Evolutionary conservation across 2,888 invertebrate species (phyloP).

Genomic region (Hecatera dysodea): DNA sequence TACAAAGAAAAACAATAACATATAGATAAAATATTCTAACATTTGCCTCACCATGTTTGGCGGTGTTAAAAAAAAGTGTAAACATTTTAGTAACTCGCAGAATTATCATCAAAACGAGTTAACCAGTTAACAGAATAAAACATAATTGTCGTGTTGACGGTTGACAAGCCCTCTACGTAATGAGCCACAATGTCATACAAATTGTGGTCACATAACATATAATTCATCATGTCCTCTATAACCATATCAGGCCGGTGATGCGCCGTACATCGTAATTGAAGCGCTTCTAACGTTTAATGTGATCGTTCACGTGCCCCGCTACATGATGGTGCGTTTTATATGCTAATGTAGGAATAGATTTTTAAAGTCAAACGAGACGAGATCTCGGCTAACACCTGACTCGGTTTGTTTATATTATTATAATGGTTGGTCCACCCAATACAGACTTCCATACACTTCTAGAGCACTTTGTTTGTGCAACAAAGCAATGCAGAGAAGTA

Average conservation of each 20-base stretch:
- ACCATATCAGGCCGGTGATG: constrained; percentile 38
- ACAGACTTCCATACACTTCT: too few species aligned
- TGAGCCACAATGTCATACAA: constrained; percentile 45
- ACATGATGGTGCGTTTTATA: constrained; percentile 14
- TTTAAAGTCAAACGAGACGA: constrained; percentile 1
- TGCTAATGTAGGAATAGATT: constrained; percentile 3
- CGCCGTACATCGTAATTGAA: constrained; percentile 41
- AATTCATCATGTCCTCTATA: constrained; percentile 43
- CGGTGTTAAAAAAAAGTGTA: background rate
- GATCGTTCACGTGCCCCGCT: constrained; percentile 10
- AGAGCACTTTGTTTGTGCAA: too few species aligned
- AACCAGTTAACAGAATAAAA: constrained; percentile 31
- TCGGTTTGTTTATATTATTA: background rate
- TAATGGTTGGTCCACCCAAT: too few species aligned
- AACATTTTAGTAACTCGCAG: constrained; percentile 3
- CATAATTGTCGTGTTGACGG: constrained; percentile 28
- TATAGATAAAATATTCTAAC: background rate
- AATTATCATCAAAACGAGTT: constrained; percentile 22
- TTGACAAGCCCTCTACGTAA: constrained; percentile 33
- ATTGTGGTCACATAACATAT: constrained; percentile 45
- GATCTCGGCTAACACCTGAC: background rate
- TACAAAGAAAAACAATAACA: background rate
- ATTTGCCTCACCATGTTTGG: background rate
- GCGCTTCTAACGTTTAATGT: constrained; percentile 16
- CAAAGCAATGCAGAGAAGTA: too few species aligned